Evolutionary conservation across 2,113 vertebrate species (phyloP).

Genomic region (Hystrix brachyura): DNA sequence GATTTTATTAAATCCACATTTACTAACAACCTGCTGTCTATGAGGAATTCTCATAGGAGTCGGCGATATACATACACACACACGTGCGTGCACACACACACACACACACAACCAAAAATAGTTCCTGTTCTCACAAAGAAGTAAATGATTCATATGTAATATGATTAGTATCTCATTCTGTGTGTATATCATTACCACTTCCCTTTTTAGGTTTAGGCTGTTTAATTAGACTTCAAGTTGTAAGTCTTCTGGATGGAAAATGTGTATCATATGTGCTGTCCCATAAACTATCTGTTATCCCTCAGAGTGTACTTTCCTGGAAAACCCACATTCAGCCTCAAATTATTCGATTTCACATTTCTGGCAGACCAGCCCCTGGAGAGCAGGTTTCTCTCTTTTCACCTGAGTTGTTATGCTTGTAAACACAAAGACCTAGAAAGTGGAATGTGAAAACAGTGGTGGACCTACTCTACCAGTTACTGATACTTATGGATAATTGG

Average conservation of each 20-base stretch:
- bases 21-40: neutral
- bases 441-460: neutral
- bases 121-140: conserved; percentile 31
- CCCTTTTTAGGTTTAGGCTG: neutral
- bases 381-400: conserved; percentile 2
- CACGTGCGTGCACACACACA: too few relatives aligned
- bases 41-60: conserved; percentile 23
- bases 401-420: neutral
- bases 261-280: neutral
- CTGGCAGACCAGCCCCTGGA: neutral
- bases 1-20: conserved; percentile 49
- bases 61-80: neutral
- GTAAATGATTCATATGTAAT: neutral
- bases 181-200: neutral
- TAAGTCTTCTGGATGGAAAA: conserved; percentile 27
- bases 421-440: conserved; percentile 1
- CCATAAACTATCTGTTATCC: neutral
- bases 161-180: neutral
- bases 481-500: conserved; percentile 32
- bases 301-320: neutral
- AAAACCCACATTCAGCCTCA: conserved; percentile 1
- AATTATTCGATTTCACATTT: conserved; percentile 9
- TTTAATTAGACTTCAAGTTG: conserved; percentile 12
- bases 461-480: neutral
- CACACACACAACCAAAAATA: neutral